phyloP scores from a whole-genome alignment of 2,888 invertebrate genomes.

The Salticus scenicus region DNA sequence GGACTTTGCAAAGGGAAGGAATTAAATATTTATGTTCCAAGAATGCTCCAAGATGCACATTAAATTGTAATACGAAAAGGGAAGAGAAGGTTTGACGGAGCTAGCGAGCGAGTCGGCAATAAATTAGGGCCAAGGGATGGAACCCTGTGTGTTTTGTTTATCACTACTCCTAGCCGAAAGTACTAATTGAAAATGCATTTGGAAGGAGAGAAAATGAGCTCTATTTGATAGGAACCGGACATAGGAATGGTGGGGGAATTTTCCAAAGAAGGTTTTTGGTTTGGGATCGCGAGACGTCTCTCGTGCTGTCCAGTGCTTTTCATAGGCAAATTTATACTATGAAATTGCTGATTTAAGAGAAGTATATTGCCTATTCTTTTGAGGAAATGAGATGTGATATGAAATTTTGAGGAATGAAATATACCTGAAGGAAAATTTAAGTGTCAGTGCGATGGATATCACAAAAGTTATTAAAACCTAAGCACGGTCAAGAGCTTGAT shows the following conservation, averaged over 20 bases:
- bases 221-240: background rate
- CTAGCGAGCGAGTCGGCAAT: background rate
- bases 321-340: too few relatives aligned
- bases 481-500: too few relatives aligned
- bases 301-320: background rate
- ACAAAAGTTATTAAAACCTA: too few relatives aligned
- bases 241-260: background rate
- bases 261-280: background rate
- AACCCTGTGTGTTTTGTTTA: background rate
- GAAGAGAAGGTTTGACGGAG: constrained; percentile 11
- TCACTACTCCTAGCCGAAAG: background rate
- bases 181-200: constrained; percentile 15
- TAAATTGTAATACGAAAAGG: constrained; percentile 59
- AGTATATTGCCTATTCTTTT: too few relatives aligned
- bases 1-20: constrained; percentile 51
- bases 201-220: background rate
- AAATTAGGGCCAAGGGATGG: constrained; percentile 7
- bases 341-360: too few relatives aligned
- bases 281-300: background rate
- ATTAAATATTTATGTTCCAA: constrained; percentile 68
- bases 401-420: too few relatives aligned
- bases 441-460: too few relatives aligned
- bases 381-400: too few relatives aligned
- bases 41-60: constrained; percentile 64
- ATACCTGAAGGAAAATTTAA: too few relatives aligned